Base-by-base conservation (phyloP, 2,113 vertebrate species). In the Uria aalge region DNA sequence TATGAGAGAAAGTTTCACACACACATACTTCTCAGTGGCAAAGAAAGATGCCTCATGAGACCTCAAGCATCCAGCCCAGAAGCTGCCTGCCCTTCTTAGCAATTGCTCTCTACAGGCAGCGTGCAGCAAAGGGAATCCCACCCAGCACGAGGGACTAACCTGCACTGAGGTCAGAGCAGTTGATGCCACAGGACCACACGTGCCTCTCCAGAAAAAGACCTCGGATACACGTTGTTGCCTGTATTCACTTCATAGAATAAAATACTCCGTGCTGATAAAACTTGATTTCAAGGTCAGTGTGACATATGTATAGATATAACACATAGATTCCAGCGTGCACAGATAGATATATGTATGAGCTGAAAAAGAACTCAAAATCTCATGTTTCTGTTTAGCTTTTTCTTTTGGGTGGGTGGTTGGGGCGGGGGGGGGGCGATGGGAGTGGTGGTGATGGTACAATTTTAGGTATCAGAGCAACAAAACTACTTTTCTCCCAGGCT, bases 361-460 rank as follows among this genome's bases (percentile, higher is more conserved):
- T 64, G 4, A 38, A 91, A 86, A 76, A 85, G 1, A 41, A 75
- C 15, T 81, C 17, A 43, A 26, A 69, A 7, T 8, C 32, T n/a
- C 13, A 8, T 22, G 15, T 57, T 43, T 57, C 36, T 76, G 22
- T 36, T 48, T 53, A 40, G 16, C 15, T 57, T 67, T 55, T 76
- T 78, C 8, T 52, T 86, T 82, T 12, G 24, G 9, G 24, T 20
- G 3, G 11, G 36, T 23, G 53, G 12, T 50, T 4, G 9, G 2
- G 3, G 3, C 2, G 1, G n/a, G 9, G 2, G 3, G 3, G 3
- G 1, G n/a, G 22, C 38, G 10, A 8, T 52, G 50, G 24, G 24
- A 52, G 26, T 26, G 26, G 50, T 27, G 50, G 50, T 57, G 56
- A 16, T 18, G 6, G 8, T 29, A 67, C 6, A 71, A 47, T 53